Percentiles rank a stretch among this genome's conserved stretches.
Evolutionary conservation across 2,113 vertebrate genomes (phyloP).

Genomic region (Eulemur rufifrons): DNA sequence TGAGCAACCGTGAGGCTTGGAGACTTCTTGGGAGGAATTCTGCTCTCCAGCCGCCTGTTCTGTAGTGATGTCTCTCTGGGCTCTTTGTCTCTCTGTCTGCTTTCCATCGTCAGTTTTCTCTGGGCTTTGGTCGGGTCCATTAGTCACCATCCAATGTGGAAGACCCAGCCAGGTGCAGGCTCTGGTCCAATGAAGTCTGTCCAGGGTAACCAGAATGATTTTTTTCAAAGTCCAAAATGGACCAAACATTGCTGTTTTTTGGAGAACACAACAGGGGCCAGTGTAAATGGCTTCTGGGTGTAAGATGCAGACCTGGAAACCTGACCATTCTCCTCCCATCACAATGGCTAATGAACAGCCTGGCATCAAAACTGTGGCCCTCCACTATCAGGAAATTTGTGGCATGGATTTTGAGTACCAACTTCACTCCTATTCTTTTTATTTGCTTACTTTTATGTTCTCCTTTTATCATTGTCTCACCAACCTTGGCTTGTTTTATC

Average conservation of each 20-base stretch:
- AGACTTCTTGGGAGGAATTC: background rate
- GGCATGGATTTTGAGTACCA: background rate
- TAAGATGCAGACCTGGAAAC: background rate
- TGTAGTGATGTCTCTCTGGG: background rate
- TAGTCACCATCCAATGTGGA: background rate
- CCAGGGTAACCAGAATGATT: background rate
- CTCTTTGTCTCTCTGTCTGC: background rate
- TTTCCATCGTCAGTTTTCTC: background rate
- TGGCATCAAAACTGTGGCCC: background rate
- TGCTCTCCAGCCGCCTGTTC: background rate
- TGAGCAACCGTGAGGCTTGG: background rate
- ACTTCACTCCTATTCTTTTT: background rate
- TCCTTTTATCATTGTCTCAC: background rate
- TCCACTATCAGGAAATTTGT: background rate
- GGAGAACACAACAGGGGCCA: background rate
- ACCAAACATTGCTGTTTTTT: background rate
- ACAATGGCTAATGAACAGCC: background rate
- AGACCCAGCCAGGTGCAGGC: background rate
- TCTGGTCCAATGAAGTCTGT: background rate
- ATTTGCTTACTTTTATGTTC: too few species aligned
- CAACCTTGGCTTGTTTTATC: background rate
- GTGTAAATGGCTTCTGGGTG: background rate
- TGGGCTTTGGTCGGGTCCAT: background rate
- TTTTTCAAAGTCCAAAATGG: background rate
- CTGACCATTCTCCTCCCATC: too few species aligned